Base-by-base conservation (phyloP, 2,797 vertebrate genomes). In the Naso thynnoides region DNA sequence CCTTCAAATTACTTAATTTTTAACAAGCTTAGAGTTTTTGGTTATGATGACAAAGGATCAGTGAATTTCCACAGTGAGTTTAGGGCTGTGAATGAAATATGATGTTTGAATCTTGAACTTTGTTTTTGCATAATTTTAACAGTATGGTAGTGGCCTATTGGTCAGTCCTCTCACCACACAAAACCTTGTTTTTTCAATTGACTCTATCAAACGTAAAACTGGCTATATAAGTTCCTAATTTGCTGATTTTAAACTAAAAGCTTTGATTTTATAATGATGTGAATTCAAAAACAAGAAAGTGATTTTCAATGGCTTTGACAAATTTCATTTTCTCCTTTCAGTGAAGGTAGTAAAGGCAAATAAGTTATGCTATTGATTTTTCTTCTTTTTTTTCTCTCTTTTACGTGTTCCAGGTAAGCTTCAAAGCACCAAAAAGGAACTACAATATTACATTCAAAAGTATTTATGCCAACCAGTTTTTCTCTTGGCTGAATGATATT, bases 371-470 rank as follows among this genome's bases (percentile, higher is more conserved):
- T 84, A 56, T 73, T 61, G 57, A 65, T 82, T 66, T 81, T 60
- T 78, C n/a, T n/a, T n/a, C 8, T 36, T 68, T 67, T 73, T 67
- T 59, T 68, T 56, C 8, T 64, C 50, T 71, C 42, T 84, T 82
- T 77, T 67, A 74, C 67, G 63, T 81, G 73, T 83, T 81, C 85
- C 85, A 72, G 70, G 50, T 82, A 83, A 86, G 81, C 85, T 54
- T 83, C 52, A 84, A 89, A 91, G 89, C 86, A 91, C 91, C 87
- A 36, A 86, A 90, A 87, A 87, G 80, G 69, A 86, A 91, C 89
- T 70, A 90, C 78, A 88, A 88, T 85, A 81, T 88, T 92, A 93
- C 93, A 94, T 93, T 94, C 93, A 92, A 88, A 36, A 81, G 83
- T 87, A 89, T 82, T 87, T 76, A 83, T 78, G 79, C 77, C 85